Evolutionary conservation across 2,113 vertebrate species (phyloP), one percentile per base, ranked within the genome.

Genomic region (Pipa parva): DNA sequence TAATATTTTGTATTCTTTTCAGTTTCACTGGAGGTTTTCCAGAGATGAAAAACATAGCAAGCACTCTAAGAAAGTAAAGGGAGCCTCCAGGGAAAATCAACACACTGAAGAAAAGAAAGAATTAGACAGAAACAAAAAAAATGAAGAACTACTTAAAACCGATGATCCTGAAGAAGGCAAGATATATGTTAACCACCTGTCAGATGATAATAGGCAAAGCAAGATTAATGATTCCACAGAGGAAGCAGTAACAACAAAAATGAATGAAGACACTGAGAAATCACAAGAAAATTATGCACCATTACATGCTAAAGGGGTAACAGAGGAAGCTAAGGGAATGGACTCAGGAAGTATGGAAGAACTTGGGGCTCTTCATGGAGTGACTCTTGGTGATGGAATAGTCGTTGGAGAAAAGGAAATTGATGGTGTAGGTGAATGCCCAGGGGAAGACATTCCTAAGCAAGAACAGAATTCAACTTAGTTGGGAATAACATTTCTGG

Each of bases 11-110:
- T 75, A 25, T 45, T 15, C 2, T 25, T 75, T 73, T 72, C 37
- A 90, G 89, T 90, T 90, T 51, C 88, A 88, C 60, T 90, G 88
- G 89, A 85, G 83, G 13, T 87, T 90, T 79, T 88, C 89, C 67
- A 81, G 81, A 58, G 85, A 86, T 1, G 82, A 88, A 0, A 65
- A 65, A 67, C 83, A 73, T 71, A 75, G 10, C 77, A 80, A 77
- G 63, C 83, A 82, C 68, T 39, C 4, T 27, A 86, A 80, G 62
- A 89, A 84, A 73, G 78, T 80, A 36, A 89, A 85, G 74, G 75
- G 82, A 1, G 61, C 80, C 2, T 9, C 71, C 26, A 72, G 71
- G 63, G 76, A 78, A 62, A 81, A 82, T 49, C 77, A 21, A 20
- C 65, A 48, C 33, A 62, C 71, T 1, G 85, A 78, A 59, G 81